Evolutionary conservation across 2,888 invertebrate genomes (phyloP), one percentile per base, ranked within the genome.

Genomic region (Mycalesis mineus): DNA sequence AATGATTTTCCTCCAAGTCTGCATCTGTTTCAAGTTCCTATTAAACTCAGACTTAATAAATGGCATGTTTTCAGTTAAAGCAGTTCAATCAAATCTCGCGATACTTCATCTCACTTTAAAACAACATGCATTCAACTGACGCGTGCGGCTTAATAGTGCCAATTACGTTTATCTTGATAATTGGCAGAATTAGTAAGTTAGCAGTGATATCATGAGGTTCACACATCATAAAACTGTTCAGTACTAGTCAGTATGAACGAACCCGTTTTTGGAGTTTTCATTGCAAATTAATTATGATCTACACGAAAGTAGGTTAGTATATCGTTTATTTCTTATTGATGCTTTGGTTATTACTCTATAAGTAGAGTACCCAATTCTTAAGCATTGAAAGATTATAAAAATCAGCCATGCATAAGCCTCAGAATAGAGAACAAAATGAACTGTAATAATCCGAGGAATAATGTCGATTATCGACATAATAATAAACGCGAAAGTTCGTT

Each of bases 201-300:
- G 75, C 62, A 75, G 77, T 84, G 82, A 82, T 84, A 83, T 84
- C 83, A 79, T 74, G 76, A 76, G 74, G 70, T 75, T 84, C 80
- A 74, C 84, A 79, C 82, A 75, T 78, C 63, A 69, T 70, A 68
- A 71, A 68, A 69, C 68, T 69, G 69, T 69, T 69, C 68, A 57
- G 61, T 62, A 59, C 55, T 40, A 52, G 37, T 15, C 39, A 39
- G 8, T 14, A 59, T 61, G 56, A 65, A 63, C 62, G 58, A 61
- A 58, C 44, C 49, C 61, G 57, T 54, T 55, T 53, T 49, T 61
- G 53, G 49, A 59, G 37, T 54, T 37, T 31, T 56, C 22, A 31
- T 61, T 47, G 31, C 50, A 42, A 59, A 51, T 37, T 47, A 62
- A 59, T 64, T 64, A 57, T 39, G 11, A 37, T 22, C 36, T 37